These are phyloP conservation scores for Rhadina sibilatrix DNA, from an alignment of 2,113 vertebrate species.

Conservation along the genomic window DNA sequence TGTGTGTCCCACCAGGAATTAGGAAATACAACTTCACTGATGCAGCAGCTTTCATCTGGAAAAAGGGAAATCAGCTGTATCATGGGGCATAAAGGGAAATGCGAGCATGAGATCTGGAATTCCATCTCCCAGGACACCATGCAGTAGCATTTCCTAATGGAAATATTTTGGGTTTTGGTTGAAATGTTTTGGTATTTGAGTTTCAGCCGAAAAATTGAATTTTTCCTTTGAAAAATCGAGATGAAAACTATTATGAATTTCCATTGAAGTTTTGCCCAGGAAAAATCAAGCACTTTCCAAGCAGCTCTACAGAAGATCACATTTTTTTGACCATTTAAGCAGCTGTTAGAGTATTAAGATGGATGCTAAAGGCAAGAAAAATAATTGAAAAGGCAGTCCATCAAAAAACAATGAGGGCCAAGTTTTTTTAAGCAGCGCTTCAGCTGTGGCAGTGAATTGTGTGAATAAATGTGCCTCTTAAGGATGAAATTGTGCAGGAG, in stretches of 20 bases:
- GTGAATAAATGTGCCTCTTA: not conserved
- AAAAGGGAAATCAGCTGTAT: constrained; percentile 33
- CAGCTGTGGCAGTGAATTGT: not conserved
- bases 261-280: constrained; percentile 51
- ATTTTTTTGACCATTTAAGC: constrained; percentile 1
- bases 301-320: not conserved
- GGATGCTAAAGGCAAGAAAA: not conserved
- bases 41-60: not conserved
- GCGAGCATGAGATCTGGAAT: not conserved
- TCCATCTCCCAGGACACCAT: not conserved
- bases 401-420: not conserved
- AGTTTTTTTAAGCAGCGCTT: not conserved
- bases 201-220: constrained; percentile 19
- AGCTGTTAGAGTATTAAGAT: constrained; percentile 23
- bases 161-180: constrained; percentile 28
- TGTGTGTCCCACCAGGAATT: not conserved
- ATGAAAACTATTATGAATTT: constrained; percentile 47
- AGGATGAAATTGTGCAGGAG: not conserved
- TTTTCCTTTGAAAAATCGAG: constrained; percentile 51
- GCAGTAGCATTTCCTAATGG: constrained; percentile 34
- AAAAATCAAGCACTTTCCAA: constrained; percentile 49
- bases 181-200: constrained; percentile 47
- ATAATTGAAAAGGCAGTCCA: not conserved
- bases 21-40: not conserved
- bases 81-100: not conserved